Evolutionary conservation across 2,888 invertebrate genomes (phyloP), one percentile per base, ranked within the genome.

Genomic region (Iselma pallidipennis): DNA sequence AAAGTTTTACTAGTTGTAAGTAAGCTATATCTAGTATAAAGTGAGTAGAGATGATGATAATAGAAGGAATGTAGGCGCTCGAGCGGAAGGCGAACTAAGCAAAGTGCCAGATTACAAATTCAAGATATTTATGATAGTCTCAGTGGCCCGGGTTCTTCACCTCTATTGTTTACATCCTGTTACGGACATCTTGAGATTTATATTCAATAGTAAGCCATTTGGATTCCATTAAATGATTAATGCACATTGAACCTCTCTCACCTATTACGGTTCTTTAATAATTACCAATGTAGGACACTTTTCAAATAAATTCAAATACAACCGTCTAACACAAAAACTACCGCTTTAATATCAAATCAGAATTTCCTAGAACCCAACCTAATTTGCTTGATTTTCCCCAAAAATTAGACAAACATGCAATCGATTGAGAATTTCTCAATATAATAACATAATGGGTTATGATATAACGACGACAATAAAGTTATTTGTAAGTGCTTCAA

Each of bases 141-240:
- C 77, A 72, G 78, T 79, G 79, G 78, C 77, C 78, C 71, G 75
- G 78, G 78, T 76, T 78, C 77, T 78, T 77, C 79, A 78, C 79
- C 80, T 78, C 75, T 69, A 81, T 81, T 81, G 81, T 81, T 81
- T 81, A 81, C 81, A 76, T 76, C 77, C 79, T 70, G 80, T 77
- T 77, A 76, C 78, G 79, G 80, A 80, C 80, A 78, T 78, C 77
- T 79, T 73, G 70, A 78, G 78, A 80, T 80, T 80, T 80, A 80
- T 80, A 42, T 42, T 42, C 42, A 42, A 42, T 42, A 64, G 67
- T 70, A 75, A 75, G 74, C 73, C 71, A 70, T 73, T 72, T 70
- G 73, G 71, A 76, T 74, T 72, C 72, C 70, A 65, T 68, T 70
- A 65, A n/a, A 71, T 75, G 75, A 75, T 75, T 72, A 73, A 75